A percentile compares a stretch with the other conserved stretches of the same genome.
Evolutionary conservation across 1,140 invertebrate species (phyloP).

Genomic region (Aphelenchoides fujianensis): DNA sequence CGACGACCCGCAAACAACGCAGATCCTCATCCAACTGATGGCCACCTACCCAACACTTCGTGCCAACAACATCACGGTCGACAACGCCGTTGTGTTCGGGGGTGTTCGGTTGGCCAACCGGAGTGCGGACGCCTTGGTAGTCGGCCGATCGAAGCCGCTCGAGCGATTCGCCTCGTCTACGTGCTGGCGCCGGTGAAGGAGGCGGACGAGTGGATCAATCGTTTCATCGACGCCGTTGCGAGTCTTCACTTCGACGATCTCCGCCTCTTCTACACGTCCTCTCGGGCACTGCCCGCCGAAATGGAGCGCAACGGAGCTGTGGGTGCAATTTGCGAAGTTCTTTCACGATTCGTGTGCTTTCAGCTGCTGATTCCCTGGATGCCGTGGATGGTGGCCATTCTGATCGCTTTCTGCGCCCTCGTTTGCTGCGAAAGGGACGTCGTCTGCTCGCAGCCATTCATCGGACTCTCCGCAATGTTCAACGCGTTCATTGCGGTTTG

Average conservation of each 20-base stretch:
- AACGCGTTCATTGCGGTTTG: constrained; percentile 53
- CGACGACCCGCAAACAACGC: constrained; percentile 32
- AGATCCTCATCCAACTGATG: not conserved
- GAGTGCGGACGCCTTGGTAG: constrained; percentile 44
- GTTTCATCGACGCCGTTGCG: constrained; percentile 24
- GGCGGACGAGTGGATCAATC: constrained; percentile 38
- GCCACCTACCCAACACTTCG: constrained; percentile 45
- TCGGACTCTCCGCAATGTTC: constrained; percentile 53
- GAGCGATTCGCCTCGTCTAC: constrained; percentile 47
- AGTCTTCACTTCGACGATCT: constrained; percentile 33
- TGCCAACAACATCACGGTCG: constrained; percentile 45
- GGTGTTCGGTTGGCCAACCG: constrained; percentile 22
- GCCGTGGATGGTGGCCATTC: constrained; percentile 51
- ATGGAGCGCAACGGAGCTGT: constrained; percentile 57
- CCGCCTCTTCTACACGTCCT: constrained; percentile 42
- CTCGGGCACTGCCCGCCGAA: constrained; percentile 47
- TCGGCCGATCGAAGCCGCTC: constrained; percentile 34
- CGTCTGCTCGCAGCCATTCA: constrained; percentile 51
- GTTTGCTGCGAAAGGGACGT: constrained; percentile 40
- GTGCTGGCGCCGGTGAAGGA: constrained; percentile 31
- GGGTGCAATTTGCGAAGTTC: constrained; percentile 3
- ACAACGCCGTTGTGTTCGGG: constrained; percentile 55
- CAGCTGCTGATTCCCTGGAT: constrained; percentile 55
- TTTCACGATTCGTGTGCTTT: constrained; percentile 4
- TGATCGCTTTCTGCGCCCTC: constrained; percentile 49